Base-by-base conservation (phyloP, 1,140 invertebrate genomes). In the Philopotamus ludificatus region DNA sequence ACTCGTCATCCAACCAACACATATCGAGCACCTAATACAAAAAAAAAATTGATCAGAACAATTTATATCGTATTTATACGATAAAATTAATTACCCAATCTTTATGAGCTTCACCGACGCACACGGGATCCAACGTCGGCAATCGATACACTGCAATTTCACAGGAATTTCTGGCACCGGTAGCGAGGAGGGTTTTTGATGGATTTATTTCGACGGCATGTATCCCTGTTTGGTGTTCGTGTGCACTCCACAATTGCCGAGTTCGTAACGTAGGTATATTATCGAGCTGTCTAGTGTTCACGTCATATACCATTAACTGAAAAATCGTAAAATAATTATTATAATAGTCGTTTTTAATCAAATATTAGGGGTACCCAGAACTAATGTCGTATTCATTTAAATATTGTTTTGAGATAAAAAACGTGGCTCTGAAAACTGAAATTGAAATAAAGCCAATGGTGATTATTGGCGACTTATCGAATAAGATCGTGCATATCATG, bases 1-100 rank as follows among this genome's bases (percentile, higher is more conserved):
- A 96, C 76, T 97, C 90, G 80, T 98, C 95, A 78, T 98, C 95
- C 47, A 98, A 75, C 95, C 95, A 98, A 72, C 90, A 92, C 84
- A 96, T 88, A 73, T 97, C 96, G 80, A 97, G 95, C 42, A 84
- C 81, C 82, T 83, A 62, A 0, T 67, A 69, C 16, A 22, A 21
- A 25, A 34, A 12, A 34, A 34, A 34, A 7, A 34, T 34, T 12
- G 28, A 34, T 34, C 12, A 12, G 28, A 7, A 34, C 4, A 9
- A 7, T 47, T 47, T 47, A 47, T 9, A 7, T 34, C 4, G 12
- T 34, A 34, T 34, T 12, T 8, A 47, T 20, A 16, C 8, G 15
- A 47, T 8, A 34, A 34, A 34, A 12, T 34, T 34, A 7, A 7
- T 34, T 34, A 34, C 92, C 89, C 94, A 95, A 76, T 98, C 95